Evolutionary conservation across 2,113 vertebrate species (phyloP).

Genomic region (Mustela lutreola): DNA sequence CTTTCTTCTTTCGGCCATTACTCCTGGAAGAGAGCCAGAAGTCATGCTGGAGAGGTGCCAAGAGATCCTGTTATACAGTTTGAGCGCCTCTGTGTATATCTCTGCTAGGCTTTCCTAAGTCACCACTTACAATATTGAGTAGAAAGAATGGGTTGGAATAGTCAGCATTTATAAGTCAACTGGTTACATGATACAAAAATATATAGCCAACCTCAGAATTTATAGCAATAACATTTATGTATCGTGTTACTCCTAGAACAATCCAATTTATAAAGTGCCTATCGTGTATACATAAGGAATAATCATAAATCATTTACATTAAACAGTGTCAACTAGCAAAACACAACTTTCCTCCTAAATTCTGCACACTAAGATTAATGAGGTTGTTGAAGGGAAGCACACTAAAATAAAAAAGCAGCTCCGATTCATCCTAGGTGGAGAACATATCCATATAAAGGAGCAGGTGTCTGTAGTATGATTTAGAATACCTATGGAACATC

Average conservation of each 20-base stretch:
- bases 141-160: conserved; percentile 38
- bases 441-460: conserved; percentile 74
- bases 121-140: conserved; percentile 47
- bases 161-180: conserved; percentile 64
- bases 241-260: conserved; percentile 80
- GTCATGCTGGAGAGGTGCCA: neutral
- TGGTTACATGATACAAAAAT: conserved; percentile 71
- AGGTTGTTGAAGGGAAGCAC: conserved; percentile 68
- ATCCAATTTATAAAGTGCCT: conserved; percentile 85
- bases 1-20: neutral
- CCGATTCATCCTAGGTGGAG: conserved; percentile 47
- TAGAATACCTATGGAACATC: conserved; percentile 70
- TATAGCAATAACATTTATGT: conserved; percentile 86
- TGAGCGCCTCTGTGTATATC: conserved; percentile 24
- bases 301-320: conserved; percentile 84
- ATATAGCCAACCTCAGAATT: conserved; percentile 79
- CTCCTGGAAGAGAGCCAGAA: conserved; percentile 42
- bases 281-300: conserved; percentile 82
- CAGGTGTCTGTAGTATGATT: conserved; percentile 72
- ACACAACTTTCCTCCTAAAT: conserved; percentile 78
- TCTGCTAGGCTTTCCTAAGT: conserved; percentile 25
- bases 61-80: neutral
- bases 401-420: neutral
- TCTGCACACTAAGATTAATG: conserved; percentile 52
- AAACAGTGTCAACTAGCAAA: conserved; percentile 83